Evolutionary conservation across 1,140 invertebrate species (phyloP).

Genomic region (Zeugodacus cucurbitae): DNA sequence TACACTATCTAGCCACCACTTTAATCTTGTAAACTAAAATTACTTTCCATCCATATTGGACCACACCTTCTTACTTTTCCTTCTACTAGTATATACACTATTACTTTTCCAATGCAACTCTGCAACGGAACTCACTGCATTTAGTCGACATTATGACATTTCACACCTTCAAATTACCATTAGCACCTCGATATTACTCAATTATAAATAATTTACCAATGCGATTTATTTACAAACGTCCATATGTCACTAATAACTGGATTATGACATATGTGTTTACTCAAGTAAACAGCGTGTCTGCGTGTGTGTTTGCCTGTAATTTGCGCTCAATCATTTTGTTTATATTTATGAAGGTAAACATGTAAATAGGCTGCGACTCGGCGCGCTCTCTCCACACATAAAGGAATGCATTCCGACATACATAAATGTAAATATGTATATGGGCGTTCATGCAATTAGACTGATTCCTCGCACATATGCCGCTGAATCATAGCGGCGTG

Average conservation of each 20-base stretch:
- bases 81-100: no score
- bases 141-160: not conserved
- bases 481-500: not conserved
- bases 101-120: no score
- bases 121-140: no score
- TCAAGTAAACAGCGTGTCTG: not conserved
- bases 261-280: not conserved
- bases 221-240: not conserved
- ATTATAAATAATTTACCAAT: conserved; percentile 13
- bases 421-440: no score
- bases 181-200: not conserved
- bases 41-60: no score
- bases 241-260: not conserved
- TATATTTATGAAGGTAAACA: not conserved
- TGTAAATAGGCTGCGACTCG: not conserved
- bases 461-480: not conserved
- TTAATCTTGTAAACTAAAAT: no score
- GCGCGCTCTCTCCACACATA: not conserved
- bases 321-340: not conserved
- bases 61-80: no score
- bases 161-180: not conserved
- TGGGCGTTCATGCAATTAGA: no score
- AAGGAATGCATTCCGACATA: not conserved
- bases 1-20: no score
- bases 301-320: not conserved